Conservation (phyloP, 2,888 invertebrate genomes). For the Troglohyphantes excavatus region DNA sequence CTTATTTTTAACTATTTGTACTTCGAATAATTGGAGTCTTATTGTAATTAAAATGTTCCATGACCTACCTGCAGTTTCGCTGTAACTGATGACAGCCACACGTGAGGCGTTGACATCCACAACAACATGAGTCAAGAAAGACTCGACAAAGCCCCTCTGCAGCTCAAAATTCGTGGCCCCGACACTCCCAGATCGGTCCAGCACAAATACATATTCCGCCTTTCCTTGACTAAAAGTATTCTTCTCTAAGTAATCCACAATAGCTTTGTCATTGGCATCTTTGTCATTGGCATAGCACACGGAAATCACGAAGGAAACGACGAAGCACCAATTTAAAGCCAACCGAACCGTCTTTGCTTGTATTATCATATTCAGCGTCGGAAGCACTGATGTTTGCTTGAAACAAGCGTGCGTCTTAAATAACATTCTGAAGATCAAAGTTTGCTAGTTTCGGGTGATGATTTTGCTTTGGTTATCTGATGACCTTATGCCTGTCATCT, state of each 20-base stretch:
- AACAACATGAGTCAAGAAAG: constrained; percentile 68
- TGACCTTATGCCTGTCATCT: no score
- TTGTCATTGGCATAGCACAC: not conserved
- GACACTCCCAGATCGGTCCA: constrained; percentile 75
- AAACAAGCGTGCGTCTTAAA: no score
- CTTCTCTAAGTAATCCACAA: constrained; percentile 37
- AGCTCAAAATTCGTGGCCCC: constrained; percentile 71
- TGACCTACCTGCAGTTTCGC: constrained; percentile 67
- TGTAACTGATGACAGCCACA: constrained; percentile 75
- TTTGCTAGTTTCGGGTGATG: no score
- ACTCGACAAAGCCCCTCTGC: constrained; percentile 74
- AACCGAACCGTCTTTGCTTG: no score
- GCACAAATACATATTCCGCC: constrained; percentile 74
- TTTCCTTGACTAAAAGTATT: constrained; percentile 47
- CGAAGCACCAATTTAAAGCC: no score
- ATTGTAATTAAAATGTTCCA: no score
- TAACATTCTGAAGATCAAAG: no score
- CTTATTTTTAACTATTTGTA: no score
- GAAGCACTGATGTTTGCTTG: no score
- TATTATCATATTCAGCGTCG: no score
- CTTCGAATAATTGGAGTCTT: no score
- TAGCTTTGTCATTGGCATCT: constrained; percentile 38
- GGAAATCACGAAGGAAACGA: constrained; percentile 3
- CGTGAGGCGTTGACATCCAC: constrained; percentile 67
- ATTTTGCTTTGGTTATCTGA: no score